Base-by-base conservation (phyloP, 2,797 vertebrate genomes). In the Phaenicophaeus curvirostris region DNA sequence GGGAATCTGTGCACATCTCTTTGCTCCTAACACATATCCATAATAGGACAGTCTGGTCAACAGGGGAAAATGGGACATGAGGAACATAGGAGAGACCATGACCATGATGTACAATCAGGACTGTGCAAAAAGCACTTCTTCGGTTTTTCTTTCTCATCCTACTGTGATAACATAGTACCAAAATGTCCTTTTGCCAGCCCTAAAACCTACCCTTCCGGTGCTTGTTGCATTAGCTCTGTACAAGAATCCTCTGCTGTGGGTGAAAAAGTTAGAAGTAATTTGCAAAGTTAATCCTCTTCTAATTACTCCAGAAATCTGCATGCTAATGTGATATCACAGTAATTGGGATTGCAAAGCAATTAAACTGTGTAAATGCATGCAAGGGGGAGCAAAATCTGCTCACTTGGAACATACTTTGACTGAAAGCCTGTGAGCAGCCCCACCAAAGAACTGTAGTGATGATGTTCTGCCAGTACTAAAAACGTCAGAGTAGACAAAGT, bases 301-400 rank as follows among this genome's bases (percentile, higher is more conserved):
- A 93, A 86, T 85, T 93, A 85, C 74, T 61, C 44, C 78, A 90
- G 48, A 89, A 90, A 58, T 71, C 65, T 68, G 31, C 67, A 89
- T 13, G 24, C 39, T 82, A 92, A 87, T 39, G 23, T 1, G 1
- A 3, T 55, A 57, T 30, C 55, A 44, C 46, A 63, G 68, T 71
- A 82, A 93, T 87, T 79, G 81, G 63, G 33, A 87, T 0, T 82
- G 72, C 53, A 79, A 79, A 82, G 65, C 51, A 94, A 95, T 75
- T 87, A 93, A 85, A 82, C 24, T 39, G 37, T 67, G 75, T 37
- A 67, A 94, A 92, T 0, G 28, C 54, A 74, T 95, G 15, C 68
- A 61, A 74, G 44, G 89, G 51, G 50, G 37, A 89, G 41, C 21
- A 95, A 91, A 85, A 90, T 65, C 53, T 87, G 57, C 78, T 55